Conservation (phyloP, 2,888 invertebrate genomes). For the Pristionchus arcanus region DNA sequence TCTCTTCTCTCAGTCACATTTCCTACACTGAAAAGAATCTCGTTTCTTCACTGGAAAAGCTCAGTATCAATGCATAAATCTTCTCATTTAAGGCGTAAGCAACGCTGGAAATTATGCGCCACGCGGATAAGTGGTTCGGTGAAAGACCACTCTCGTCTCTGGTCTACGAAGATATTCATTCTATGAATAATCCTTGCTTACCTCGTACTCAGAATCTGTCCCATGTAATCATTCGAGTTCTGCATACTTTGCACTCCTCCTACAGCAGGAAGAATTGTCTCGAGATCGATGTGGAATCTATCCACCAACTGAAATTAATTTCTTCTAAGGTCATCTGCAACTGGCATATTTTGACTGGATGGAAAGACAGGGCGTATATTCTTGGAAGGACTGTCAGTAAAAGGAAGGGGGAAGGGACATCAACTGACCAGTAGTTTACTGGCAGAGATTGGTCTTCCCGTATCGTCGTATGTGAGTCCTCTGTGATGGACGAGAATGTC, state of each 20-base stretch:
- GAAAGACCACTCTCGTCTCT: neutral
- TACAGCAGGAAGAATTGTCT: constrained; percentile 40
- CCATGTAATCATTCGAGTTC: constrained; percentile 32
- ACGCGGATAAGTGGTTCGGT: neutral
- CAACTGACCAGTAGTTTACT: constrained; percentile 26
- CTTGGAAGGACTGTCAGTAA: neutral
- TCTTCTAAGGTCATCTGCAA: neutral
- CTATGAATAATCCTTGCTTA: neutral
- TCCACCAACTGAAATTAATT: constrained; percentile 38
- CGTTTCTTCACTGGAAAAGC: neutral
- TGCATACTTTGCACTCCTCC: constrained; percentile 51
- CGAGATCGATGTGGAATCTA: constrained; percentile 48
- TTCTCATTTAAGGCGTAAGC: neutral
- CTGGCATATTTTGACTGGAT: constrained; percentile 2
- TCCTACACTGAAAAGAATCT: neutral
- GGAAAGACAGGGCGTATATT: constrained; percentile 1
- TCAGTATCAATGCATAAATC: constrained; percentile 19
- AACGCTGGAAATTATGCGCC: constrained; percentile 31
- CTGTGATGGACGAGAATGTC: constrained; percentile 53
- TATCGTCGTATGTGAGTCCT: constrained; percentile 48
- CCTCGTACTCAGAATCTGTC: constrained; percentile 40
- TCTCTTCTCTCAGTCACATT: neutral
- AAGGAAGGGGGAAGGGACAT: neutral
- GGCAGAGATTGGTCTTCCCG: constrained; percentile 35
- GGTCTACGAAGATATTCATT: neutral